Evolutionary conservation across 2,113 vertebrate genomes (phyloP).

Genomic region (Silurus glanis): DNA sequence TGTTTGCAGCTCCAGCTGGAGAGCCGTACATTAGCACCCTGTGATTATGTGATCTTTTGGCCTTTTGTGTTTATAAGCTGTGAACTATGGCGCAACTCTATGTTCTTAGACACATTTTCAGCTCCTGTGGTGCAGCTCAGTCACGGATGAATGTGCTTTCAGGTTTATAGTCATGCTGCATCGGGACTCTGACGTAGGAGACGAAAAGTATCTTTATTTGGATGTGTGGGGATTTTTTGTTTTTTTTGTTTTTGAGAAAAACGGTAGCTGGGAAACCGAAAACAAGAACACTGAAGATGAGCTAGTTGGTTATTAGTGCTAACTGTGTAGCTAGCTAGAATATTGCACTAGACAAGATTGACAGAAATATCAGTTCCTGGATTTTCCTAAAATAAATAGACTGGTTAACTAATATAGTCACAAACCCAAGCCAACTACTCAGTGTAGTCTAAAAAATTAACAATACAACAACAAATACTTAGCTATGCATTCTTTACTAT

Average conservation of each 20-base stretch:
- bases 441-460: no score
- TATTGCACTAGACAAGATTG: not conserved
- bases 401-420: not conserved
- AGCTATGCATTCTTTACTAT: no score
- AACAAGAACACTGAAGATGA: not conserved
- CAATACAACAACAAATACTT: no score
- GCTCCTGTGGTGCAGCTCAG: slow-evolving; percentile 2
- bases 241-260: not conserved
- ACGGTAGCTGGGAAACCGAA: not conserved
- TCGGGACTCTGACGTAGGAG: not conserved
- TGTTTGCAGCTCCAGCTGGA: slow-evolving; percentile 10
- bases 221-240: not conserved
- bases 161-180: not conserved
- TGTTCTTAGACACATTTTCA: slow-evolving; percentile 10
- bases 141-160: not conserved
- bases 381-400: not conserved
- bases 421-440: not conserved
- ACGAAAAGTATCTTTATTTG: not conserved
- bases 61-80: slow-evolving; percentile 26
- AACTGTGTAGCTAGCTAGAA: not conserved
- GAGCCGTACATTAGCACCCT: not conserved
- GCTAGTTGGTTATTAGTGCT: not conserved
- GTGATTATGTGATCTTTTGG: slow-evolving; percentile 7
- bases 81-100: slow-evolving; percentile 5
- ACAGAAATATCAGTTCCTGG: not conserved